Conservation (phyloP, 2,797 vertebrate species). For the Enteromius treurensis region DNA sequence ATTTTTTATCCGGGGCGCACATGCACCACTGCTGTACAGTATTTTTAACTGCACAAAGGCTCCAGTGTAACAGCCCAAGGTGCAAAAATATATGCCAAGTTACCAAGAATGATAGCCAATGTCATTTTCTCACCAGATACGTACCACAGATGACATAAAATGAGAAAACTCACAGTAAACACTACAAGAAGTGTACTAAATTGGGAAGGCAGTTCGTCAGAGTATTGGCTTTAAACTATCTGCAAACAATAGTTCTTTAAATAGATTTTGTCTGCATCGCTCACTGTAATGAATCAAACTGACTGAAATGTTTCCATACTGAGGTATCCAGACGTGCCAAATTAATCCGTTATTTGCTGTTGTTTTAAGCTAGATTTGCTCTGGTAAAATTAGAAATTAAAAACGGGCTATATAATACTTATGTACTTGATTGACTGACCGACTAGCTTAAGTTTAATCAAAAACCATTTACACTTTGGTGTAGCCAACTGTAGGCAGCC, state of each 20-base stretch:
- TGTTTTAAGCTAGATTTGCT: neutral
- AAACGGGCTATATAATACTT: conserved; percentile 3
- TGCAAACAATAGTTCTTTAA: conserved; percentile 36
- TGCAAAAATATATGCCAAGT: conserved; percentile 10
- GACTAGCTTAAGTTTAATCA: neutral
- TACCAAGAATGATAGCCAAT: neutral
- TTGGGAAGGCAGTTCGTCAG: neutral
- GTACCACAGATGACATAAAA: neutral
- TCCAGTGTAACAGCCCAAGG: conserved; percentile 1
- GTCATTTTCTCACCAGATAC: conserved; percentile 9
- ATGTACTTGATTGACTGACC: neutral
- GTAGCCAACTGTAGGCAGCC: neutral
- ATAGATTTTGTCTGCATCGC: neutral
- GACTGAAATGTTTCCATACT: neutral
- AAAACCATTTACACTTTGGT: neutral
- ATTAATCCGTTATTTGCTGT: neutral
- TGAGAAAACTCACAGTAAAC: conserved; percentile 2
- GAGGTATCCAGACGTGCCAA: neutral
- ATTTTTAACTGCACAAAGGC: conserved; percentile 19
- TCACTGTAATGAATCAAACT: conserved; percentile 20
- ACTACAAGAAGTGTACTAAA: conserved; percentile 4
- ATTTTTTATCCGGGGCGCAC: neutral
- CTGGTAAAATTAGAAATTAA: neutral
- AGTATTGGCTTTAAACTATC: neutral
- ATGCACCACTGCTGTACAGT: neutral